A percentile compares a stretch with the other conserved stretches of the same genome.
These are phyloP conservation scores for Pseudomyrmex sp. DNA, from an alignment of 1,140 invertebrate species.

Conservation along the genomic window DNA sequence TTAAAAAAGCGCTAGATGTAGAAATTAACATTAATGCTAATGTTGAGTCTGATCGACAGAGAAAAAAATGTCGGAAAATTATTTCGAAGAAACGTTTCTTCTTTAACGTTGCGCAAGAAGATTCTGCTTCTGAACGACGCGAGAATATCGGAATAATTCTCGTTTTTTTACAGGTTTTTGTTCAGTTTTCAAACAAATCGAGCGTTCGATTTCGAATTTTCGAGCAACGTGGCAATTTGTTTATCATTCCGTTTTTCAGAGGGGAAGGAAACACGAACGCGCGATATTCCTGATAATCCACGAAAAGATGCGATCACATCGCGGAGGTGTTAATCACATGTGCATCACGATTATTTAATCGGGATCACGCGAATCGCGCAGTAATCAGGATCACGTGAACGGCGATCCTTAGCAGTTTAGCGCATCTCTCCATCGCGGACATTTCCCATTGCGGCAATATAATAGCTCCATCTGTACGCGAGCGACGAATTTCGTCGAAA, in stretches of 20 bases:
- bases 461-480: neutral
- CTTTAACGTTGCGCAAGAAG: no score
- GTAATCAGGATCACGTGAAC: slow-evolving; percentile 25
- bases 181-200: no score
- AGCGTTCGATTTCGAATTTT: no score
- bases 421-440: neutral
- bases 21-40: no score
- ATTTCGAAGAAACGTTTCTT: no score
- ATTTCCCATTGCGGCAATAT: neutral
- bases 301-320: slow-evolving; percentile 11
- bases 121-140: no score
- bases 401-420: neutral
- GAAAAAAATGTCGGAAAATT: no score
- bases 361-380: neutral
- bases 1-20: neutral
- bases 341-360: slow-evolving; percentile 10
- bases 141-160: neutral
- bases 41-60: no score
- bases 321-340: neutral
- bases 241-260: neutral
- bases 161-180: neutral
- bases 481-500: neutral
- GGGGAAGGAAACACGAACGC: neutral
- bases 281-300: neutral
- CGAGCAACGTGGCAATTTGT: no score